Conservation (phyloP, 2,888 invertebrate genomes). For the Iselma pallidipennis region DNA sequence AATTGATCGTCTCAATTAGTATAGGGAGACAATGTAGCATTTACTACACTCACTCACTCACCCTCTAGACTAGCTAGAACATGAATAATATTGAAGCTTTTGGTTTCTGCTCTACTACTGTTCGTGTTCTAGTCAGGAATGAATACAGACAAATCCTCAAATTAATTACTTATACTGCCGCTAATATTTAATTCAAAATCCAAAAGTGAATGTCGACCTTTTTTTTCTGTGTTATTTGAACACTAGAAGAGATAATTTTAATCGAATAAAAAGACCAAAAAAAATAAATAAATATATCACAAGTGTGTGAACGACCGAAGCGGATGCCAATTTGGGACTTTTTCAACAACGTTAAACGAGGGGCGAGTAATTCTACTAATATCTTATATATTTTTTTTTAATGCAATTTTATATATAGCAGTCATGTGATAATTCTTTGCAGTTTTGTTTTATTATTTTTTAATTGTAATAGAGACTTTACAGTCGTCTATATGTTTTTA, state of each 20-base stretch:
- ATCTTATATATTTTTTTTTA: no score
- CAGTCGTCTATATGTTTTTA: neutral
- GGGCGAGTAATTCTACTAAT: conserved; percentile 56
- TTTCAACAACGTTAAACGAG: conserved; percentile 47
- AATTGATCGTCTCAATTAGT: conserved; percentile 54
- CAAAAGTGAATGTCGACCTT: neutral
- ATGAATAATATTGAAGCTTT: conserved; percentile 41
- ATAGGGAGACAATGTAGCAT: conserved; percentile 44
- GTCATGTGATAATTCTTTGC: conserved; percentile 47
- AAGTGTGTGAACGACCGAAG: conserved; percentile 51
- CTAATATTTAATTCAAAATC: neutral
- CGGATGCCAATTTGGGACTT: conserved; percentile 51
- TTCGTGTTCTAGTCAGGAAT: no score
- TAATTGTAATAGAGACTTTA: conserved; percentile 36
- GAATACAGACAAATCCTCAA: conserved; percentile 49
- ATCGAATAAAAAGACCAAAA: neutral
- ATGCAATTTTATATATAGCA: conserved; percentile 35
- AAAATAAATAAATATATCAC: neutral
- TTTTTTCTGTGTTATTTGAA: neutral
- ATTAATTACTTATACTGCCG: conserved; percentile 44
- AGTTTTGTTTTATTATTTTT: conserved; percentile 30
- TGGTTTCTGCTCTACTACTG: conserved; percentile 33
- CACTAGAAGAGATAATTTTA: no score
- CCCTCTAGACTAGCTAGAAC: conserved; percentile 31
- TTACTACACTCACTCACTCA: no score